phyloP scores from a whole-genome alignment of 2,888 invertebrate genomes.

The Calameuta idolon region DNA sequence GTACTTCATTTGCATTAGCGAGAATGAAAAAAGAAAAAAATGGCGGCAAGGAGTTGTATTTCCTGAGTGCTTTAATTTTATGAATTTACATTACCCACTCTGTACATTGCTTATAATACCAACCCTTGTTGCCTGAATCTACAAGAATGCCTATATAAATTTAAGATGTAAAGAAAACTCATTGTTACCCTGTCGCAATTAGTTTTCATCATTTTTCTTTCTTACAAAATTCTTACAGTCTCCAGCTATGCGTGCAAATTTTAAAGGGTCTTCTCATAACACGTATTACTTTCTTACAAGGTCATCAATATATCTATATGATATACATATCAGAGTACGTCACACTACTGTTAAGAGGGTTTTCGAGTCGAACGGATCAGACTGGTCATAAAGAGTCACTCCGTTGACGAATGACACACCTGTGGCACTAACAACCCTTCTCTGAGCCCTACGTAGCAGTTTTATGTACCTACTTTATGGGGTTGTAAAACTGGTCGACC shows the following conservation, averaged over 20 bases:
- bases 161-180: background rate
- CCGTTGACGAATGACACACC: constrained; percentile 31
- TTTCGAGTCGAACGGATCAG: background rate
- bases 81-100: background rate
- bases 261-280: no score
- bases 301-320: background rate
- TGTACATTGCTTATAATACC: background rate
- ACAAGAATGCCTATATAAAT: background rate
- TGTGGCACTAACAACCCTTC: constrained; percentile 31
- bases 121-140: background rate
- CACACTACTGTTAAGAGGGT: no score
- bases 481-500: background rate
- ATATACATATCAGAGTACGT: background rate
- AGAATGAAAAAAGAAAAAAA: background rate
- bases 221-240: background rate
- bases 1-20: background rate
- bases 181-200: background rate
- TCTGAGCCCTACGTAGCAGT: background rate
- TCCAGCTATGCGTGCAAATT: background rate
- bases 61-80: background rate
- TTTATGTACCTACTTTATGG: background rate
- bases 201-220: background rate
- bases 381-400: background rate
- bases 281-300: background rate
- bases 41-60: background rate